Evolutionary conservation across 2,113 vertebrate genomes (phyloP).

Genomic region (Pongo abelii): DNA sequence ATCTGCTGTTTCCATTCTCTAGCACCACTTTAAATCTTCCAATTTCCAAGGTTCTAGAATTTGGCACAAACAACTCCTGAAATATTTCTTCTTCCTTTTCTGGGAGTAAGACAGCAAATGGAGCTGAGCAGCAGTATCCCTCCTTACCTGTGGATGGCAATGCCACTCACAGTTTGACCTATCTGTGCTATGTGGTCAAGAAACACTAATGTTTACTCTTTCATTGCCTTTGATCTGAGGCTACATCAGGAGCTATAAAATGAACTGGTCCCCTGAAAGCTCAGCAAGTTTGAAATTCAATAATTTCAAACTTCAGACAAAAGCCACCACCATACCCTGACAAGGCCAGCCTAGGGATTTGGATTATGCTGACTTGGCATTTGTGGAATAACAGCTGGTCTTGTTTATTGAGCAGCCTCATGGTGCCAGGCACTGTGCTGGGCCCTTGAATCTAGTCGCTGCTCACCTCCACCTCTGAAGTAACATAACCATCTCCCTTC

Average conservation of each 20-base stretch:
- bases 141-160: background rate
- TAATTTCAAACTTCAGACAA: background rate
- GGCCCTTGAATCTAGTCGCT: background rate
- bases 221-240: background rate
- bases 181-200: background rate
- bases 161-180: background rate
- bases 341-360: background rate
- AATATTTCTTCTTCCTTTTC: background rate
- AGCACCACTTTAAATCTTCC: slow-evolving; percentile 17
- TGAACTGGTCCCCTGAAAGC: background rate
- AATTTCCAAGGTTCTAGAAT: slow-evolving; percentile 17
- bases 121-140: background rate
- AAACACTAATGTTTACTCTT: background rate
- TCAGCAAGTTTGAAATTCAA: background rate
- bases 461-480: background rate
- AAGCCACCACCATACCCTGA: background rate
- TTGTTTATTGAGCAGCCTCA: background rate
- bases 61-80: background rate
- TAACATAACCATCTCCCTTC: background rate
- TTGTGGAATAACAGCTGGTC: background rate
- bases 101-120: background rate
- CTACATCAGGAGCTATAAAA: background rate
- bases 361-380: background rate
- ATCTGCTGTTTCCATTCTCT: slow-evolving; percentile 30
- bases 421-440: background rate